Conservation (phyloP, 2,888 invertebrate genomes). For the Helicoverpa assulta region DNA sequence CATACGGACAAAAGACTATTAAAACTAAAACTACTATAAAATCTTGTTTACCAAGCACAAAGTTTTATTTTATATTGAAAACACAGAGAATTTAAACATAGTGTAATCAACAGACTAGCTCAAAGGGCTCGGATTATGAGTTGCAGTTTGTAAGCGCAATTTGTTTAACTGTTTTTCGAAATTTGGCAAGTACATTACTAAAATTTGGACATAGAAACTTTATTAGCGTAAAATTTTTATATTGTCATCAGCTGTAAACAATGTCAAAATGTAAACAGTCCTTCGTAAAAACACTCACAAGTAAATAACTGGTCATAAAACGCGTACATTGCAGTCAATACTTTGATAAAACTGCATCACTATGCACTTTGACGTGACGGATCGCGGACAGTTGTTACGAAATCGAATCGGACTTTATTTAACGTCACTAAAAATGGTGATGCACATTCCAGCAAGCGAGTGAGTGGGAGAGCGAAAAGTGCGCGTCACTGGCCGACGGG, state of each 20-base stretch:
- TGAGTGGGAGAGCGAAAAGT: conserved; percentile 62
- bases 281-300: conserved; percentile 1
- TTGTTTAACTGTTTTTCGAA: not conserved
- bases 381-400: conserved; percentile 42
- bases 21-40: conserved; percentile 53
- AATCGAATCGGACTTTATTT: conserved; percentile 53
- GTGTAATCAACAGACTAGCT: conserved; percentile 3
- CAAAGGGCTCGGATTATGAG: not conserved
- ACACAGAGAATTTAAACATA: conserved; percentile 22
- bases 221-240: not conserved
- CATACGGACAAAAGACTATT: conserved; percentile 46
- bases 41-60: conserved; percentile 37
- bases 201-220: no score
- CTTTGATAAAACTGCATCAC: conserved; percentile 42
- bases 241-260: no score
- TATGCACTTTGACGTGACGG: conserved; percentile 53
- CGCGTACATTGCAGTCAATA: conserved; percentile 14
- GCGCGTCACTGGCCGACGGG: conserved; percentile 80
- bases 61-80: conserved; percentile 43
- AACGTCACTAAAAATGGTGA: conserved; percentile 56
- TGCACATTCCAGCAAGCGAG: conserved; percentile 71
- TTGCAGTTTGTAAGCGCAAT: not conserved
- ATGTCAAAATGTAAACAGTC: not conserved
- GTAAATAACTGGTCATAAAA: conserved; percentile 20
- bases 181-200: not conserved